Evolutionary conservation across 92 coral and sea anemone genomes (phyloP).

Genomic region (Epizoanthus scotinus): DNA sequence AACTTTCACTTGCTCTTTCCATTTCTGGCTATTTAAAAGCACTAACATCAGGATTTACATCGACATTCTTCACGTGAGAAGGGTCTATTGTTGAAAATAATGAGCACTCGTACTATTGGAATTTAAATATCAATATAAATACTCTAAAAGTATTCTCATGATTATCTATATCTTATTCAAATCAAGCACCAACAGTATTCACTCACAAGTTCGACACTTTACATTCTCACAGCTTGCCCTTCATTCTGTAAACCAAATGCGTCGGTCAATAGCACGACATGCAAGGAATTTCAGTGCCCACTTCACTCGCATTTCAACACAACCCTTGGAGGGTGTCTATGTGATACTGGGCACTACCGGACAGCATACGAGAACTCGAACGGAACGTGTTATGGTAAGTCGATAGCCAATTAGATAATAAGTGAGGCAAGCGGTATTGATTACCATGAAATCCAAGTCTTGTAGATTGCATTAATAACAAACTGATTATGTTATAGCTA

Average conservation of each 20-base stretch:
- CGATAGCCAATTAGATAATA: too few species aligned
- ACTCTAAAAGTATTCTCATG: too few species aligned
- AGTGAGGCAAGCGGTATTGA: too few species aligned
- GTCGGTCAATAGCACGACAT: conserved; percentile 23
- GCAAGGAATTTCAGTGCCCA: conserved; percentile 57
- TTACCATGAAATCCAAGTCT: too few species aligned
- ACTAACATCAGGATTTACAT: too few species aligned
- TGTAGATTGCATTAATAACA: too few species aligned
- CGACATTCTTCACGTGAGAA: too few species aligned
- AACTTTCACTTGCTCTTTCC: too few species aligned
- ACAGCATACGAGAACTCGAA: background rate
- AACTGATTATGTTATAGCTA: too few species aligned
- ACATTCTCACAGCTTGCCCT: background rate
- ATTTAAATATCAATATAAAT: background rate
- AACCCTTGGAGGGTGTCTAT: conserved; percentile 50
- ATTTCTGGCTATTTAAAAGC: too few species aligned
- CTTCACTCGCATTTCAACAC: conserved; percentile 44
- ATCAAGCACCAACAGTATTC: background rate
- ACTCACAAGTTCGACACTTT: background rate
- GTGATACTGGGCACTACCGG: conserved; percentile 48
- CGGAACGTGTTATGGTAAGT: conserved; percentile 22
- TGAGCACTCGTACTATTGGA: background rate
- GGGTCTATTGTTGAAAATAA: background rate
- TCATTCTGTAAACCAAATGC: background rate
- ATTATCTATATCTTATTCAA: background rate